Conservation (phyloP, 2,113 vertebrate species). For the Sylvia atricapilla region DNA sequence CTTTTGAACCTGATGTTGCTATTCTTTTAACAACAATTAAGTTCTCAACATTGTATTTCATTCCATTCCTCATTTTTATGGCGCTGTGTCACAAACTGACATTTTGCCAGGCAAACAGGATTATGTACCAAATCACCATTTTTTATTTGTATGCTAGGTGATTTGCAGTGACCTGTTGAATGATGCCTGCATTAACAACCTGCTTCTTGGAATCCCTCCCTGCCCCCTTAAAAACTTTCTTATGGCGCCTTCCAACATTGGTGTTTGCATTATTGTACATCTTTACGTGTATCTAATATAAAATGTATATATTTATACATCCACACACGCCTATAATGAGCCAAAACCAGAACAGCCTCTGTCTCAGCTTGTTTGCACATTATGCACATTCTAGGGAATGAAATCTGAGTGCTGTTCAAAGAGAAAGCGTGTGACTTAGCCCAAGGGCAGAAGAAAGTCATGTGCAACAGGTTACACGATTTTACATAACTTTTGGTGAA, state of each 20-base stretch:
- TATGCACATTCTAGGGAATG: neutral
- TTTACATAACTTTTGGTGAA: neutral
- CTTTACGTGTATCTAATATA: neutral
- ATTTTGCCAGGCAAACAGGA: neutral
- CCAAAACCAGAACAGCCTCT: neutral
- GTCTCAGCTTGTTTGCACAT: slow-evolving; percentile 26
- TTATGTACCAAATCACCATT: neutral
- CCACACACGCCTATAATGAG: neutral
- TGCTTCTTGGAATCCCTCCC: neutral
- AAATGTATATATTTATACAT: neutral
- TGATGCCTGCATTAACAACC: neutral
- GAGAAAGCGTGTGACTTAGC: neutral
- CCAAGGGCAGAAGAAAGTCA: neutral
- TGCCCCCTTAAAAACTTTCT: neutral
- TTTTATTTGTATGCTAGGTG: neutral
- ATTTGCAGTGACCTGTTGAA: neutral
- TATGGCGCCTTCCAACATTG: accelerated
- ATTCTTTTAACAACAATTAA: neutral
- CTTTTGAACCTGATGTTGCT: neutral
- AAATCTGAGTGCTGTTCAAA: slow-evolving; percentile 4
- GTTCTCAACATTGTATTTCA: neutral
- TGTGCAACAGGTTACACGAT: neutral
- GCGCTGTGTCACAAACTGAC: neutral
- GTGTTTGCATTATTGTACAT: neutral
- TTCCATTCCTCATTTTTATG: neutral